Percentiles rank a stretch among this genome's conserved stretches.
Conservation (phyloP, 2,888 invertebrate species). For the Saturnia pavonia region DNA sequence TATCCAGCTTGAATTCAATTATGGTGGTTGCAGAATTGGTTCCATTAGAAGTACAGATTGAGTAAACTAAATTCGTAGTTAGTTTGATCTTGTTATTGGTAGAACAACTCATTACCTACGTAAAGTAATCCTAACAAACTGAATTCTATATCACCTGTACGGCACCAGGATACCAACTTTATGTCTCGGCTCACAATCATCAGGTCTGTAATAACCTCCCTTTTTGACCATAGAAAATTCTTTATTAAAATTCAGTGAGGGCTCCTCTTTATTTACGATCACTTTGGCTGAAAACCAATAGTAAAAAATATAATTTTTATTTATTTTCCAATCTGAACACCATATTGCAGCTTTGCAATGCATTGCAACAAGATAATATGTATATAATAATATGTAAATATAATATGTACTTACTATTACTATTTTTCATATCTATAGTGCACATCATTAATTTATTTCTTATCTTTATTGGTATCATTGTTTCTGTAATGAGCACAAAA, state of each 20-base stretch:
- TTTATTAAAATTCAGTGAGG: slow-evolving; percentile 16
- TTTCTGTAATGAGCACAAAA: too few relatives aligned
- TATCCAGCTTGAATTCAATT: neutral
- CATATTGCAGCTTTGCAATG: too few relatives aligned
- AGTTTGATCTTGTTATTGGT: neutral
- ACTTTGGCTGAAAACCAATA: slow-evolving; percentile 21
- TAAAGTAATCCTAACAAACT: neutral
- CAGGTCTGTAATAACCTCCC: slow-evolving; percentile 51
- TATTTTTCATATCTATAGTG: neutral
- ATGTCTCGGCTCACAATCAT: slow-evolving; percentile 43
- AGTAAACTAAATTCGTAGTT: too few relatives aligned
- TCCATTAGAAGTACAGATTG: too few relatives aligned
- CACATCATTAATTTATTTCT: neutral
- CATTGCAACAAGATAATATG: too few relatives aligned
- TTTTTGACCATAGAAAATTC: slow-evolving; percentile 34
- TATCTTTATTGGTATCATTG: neutral
- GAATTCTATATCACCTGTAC: slow-evolving; percentile 43
- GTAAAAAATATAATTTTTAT: neutral
- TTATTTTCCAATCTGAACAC: neutral
- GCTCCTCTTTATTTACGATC: slow-evolving; percentile 20
- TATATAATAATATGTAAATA: too few relatives aligned
- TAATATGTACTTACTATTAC: neutral
- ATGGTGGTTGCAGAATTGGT: neutral
- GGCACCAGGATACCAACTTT: slow-evolving; percentile 57
- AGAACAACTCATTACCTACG: neutral